Evolutionary conservation across 2,888 invertebrate genomes (phyloP).

Genomic region (Leptothorax acervorum): DNA sequence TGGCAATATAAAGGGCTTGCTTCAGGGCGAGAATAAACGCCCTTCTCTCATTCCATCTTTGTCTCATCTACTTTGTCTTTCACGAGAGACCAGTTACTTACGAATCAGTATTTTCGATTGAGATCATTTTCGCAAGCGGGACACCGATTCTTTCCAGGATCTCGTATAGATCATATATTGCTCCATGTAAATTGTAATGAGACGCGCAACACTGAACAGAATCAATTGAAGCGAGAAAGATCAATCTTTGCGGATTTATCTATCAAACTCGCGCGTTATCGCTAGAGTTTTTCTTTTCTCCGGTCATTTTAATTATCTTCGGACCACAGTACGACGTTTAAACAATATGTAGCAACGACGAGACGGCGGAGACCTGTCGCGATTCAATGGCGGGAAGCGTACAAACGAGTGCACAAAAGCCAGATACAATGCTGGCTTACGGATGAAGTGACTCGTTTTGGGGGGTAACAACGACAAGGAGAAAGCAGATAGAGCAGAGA

Average conservation of each 20-base stretch:
- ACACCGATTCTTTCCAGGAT: not conserved
- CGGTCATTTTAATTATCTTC: conserved; percentile 45
- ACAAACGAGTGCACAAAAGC: conserved; percentile 70
- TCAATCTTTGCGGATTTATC: not conserved
- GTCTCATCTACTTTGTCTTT: conserved; percentile 76
- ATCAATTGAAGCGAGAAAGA: not conserved
- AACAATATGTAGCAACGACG: conserved; percentile 34
- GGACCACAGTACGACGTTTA: conserved; percentile 27
- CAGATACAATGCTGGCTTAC: conserved; percentile 78
- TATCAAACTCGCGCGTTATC: not conserved
- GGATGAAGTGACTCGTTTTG: conserved; percentile 71
- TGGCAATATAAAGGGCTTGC: conserved; percentile 21
- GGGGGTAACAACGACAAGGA: conserved; percentile 56
- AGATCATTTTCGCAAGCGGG: conserved; percentile 4
- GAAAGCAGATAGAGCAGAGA: conserved; percentile 20
- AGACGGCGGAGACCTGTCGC: conserved; percentile 41
- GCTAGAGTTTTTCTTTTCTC: conserved; percentile 1
- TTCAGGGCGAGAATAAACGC: conserved; percentile 30
- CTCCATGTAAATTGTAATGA: not conserved
- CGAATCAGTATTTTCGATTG: conserved; percentile 79
- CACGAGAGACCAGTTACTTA: conserved; percentile 79
- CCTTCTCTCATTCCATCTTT: conserved; percentile 40
- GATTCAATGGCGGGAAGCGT: conserved; percentile 63
- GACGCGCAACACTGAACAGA: not conserved
- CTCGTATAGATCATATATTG: not conserved